These are phyloP conservation scores for Eupithecia subfuscata DNA, from an alignment of 2,888 invertebrate genomes.

Conservation along the genomic window DNA sequence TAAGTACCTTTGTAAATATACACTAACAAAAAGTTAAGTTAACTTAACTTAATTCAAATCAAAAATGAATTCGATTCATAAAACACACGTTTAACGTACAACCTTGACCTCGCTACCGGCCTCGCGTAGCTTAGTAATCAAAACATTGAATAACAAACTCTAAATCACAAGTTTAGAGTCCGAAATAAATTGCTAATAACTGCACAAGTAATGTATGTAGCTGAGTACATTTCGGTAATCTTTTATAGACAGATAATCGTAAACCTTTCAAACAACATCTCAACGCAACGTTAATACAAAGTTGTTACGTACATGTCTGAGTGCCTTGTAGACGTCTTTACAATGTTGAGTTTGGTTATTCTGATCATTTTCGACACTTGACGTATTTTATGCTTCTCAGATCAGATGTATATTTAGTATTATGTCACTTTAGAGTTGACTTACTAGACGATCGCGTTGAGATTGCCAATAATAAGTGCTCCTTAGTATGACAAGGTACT, in stretches of 20 bases:
- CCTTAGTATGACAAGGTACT: slow-evolving; percentile 1
- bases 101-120: slow-evolving; percentile 12
- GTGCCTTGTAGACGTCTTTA: slow-evolving; percentile 10
- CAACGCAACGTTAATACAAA: not conserved
- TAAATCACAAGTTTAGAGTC: not conserved
- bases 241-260: slow-evolving; percentile 1
- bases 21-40: too few relatives aligned
- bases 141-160: slow-evolving; percentile 13
- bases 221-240: not conserved
- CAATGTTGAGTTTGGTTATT: slow-evolving; percentile 11
- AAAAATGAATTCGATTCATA: not conserved
- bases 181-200: not conserved
- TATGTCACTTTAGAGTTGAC: not conserved
- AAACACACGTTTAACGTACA: not conserved
- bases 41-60: not conserved
- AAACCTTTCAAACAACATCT: slow-evolving; percentile 15
- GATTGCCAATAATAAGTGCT: slow-evolving; percentile 4
- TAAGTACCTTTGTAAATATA: too few relatives aligned
- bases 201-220: slow-evolving; percentile 3
- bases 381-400: not conserved
- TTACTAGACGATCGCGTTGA: not conserved
- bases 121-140: not conserved
- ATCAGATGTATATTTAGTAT: not conserved
- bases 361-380: not conserved
- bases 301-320: slow-evolving; percentile 7